Evolutionary conservation across 2,113 vertebrate species (phyloP).

Genomic region (Loxodonta africana): DNA sequence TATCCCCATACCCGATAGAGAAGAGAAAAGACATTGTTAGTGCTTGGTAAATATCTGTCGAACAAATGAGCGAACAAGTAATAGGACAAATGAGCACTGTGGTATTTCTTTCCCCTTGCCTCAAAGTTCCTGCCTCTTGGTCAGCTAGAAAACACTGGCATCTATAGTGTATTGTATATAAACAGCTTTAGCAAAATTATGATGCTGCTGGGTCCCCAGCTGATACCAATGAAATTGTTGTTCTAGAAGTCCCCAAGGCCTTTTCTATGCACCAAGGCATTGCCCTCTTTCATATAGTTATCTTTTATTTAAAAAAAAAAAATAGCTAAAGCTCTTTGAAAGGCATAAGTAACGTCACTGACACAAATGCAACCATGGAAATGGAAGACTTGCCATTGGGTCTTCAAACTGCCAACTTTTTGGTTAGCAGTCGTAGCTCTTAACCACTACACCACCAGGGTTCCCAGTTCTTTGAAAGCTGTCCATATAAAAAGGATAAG

Average conservation of each 20-base stretch:
- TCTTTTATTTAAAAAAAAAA: background rate
- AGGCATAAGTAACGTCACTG: background rate
- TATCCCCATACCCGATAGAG: background rate
- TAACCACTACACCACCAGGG: no score
- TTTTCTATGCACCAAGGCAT: background rate
- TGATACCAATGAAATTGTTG: conserved; percentile 51
- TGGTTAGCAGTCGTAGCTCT: no score
- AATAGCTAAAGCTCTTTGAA: background rate
- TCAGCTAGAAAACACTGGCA: background rate
- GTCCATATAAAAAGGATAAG: background rate
- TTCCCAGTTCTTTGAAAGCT: background rate
- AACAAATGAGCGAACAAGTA: background rate
- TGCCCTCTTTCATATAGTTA: conserved; percentile 19
- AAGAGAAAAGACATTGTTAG: background rate
- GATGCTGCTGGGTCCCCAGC: background rate
- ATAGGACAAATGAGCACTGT: background rate
- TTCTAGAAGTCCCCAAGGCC: conserved; percentile 23
- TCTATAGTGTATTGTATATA: background rate
- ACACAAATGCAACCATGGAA: background rate
- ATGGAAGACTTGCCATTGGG: background rate
- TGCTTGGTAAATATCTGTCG: background rate
- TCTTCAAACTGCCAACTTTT: no score
- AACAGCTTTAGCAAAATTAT: background rate
- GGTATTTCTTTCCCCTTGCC: background rate
- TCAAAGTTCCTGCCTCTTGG: background rate